Evolutionary conservation across 2,113 vertebrate species (phyloP).

Genomic region (Apus apus): DNA sequence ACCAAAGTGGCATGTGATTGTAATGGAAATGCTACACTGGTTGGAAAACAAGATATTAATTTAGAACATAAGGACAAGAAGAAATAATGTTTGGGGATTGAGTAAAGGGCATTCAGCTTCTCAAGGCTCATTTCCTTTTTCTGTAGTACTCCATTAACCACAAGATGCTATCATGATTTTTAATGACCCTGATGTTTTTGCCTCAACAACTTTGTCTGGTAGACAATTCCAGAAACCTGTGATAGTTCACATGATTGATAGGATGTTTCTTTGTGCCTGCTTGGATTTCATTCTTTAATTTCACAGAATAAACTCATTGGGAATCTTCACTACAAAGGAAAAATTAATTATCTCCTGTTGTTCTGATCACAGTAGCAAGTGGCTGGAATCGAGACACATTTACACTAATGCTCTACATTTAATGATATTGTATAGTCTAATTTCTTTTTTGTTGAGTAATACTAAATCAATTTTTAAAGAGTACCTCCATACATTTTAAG

Average conservation of each 20-base stretch:
- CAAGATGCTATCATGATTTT: slow-evolving; percentile 58
- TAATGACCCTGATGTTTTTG: slow-evolving; percentile 33
- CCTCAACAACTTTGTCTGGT: not conserved
- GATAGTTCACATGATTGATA: not conserved
- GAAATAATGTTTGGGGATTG: slow-evolving; percentile 51
- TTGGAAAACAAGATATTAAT: slow-evolving; percentile 66
- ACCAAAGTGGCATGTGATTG: slow-evolving; percentile 41
- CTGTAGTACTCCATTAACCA: slow-evolving; percentile 62
- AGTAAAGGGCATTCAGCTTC: slow-evolving; percentile 53
- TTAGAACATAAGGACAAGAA: slow-evolving; percentile 57
- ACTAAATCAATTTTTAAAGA: not conserved
- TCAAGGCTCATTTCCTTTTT: slow-evolving; percentile 68
- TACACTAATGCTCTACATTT: not conserved
- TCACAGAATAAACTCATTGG: not conserved
- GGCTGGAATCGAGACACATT: not conserved
- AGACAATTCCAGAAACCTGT: not conserved
- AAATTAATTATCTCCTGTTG: not conserved
- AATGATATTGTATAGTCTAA: not conserved
- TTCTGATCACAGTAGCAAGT: not conserved
- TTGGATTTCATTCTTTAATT: not conserved
- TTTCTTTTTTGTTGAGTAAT: not conserved
- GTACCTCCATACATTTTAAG: not conserved
- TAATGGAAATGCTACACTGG: slow-evolving; percentile 44
- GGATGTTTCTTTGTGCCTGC: not conserved
- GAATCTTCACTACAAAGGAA: not conserved